Evolutionary conservation across 2,113 vertebrate species (phyloP).

Genomic region (Mustela lutreola): DNA sequence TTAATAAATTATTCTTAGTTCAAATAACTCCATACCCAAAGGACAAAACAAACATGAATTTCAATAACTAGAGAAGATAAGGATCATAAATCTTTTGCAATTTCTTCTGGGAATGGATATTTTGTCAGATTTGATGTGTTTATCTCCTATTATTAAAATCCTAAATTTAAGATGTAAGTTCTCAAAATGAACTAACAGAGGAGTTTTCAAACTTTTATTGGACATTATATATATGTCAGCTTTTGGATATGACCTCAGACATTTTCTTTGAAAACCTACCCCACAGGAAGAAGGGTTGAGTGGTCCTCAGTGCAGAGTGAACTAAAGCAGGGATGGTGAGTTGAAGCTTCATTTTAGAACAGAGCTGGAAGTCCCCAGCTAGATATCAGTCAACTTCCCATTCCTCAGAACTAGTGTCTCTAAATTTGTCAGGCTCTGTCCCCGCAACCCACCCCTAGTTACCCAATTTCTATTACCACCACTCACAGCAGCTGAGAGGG

Average conservation of each 20-base stretch:
- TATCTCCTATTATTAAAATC: conserved; percentile 35
- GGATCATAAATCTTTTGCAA: conserved; percentile 54
- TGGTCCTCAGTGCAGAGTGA: neutral
- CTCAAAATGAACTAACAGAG: neutral
- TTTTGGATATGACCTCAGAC: neutral
- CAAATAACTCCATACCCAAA: conserved; percentile 60
- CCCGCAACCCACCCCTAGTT: rapidly evolving
- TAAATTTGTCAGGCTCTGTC: neutral
- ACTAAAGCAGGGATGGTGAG: neutral
- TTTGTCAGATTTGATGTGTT: conserved; percentile 64
- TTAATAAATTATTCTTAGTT: conserved; percentile 72
- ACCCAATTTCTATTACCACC: neutral
- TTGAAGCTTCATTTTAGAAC: neutral
- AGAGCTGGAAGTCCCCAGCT: neutral
- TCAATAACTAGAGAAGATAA: conserved; percentile 70
- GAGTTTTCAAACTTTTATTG: conserved; percentile 6
- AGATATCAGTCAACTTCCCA: neutral
- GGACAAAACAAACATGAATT: conserved; percentile 64
- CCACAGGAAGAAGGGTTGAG: neutral
- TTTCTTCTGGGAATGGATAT: conserved; percentile 68
- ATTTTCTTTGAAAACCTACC: neutral
- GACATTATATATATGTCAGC: neutral
- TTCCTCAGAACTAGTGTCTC: neutral
- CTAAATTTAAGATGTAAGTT: conserved; percentile 20
- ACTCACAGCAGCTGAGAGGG: neutral